Evolutionary conservation across 2,888 invertebrate species (phyloP).

Genomic region (Notocelia uddmanniana): DNA sequence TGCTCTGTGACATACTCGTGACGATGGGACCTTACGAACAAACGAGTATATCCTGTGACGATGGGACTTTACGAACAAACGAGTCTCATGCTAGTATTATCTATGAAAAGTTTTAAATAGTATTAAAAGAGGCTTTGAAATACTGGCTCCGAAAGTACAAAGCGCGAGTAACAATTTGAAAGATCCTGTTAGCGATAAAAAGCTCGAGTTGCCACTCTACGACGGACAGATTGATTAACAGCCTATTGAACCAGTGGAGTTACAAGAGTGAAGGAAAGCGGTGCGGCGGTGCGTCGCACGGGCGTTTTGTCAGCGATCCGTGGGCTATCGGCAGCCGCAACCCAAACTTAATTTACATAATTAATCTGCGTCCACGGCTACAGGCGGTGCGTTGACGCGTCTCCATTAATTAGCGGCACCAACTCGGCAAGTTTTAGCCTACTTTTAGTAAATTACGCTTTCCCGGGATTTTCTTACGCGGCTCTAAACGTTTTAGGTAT

Average conservation of each 20-base stretch:
- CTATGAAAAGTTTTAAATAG: neutral
- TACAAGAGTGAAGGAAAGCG: constrained; percentile 55
- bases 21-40: no score
- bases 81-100: neutral
- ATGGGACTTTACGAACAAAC: no score
- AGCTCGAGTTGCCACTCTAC: constrained; percentile 39
- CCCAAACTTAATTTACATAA: constrained; percentile 73
- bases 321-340: constrained; percentile 67
- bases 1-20: no score
- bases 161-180: constrained; percentile 28
- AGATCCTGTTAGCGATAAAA: constrained; percentile 43
- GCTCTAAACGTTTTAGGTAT: constrained; percentile 32
- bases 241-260: constrained; percentile 59
- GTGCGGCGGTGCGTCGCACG: constrained; percentile 51
- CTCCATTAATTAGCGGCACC: constrained; percentile 63
- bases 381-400: constrained; percentile 59
- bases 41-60: no score
- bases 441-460: constrained; percentile 49
- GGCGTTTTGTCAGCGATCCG: constrained; percentile 64
- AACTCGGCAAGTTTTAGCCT: constrained; percentile 53
- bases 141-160: neutral
- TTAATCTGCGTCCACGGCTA: constrained; percentile 67
- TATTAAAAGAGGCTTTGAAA: constrained; percentile 5
- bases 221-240: constrained; percentile 56
- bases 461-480: constrained; percentile 36